phyloP scores from a whole-genome alignment of 2,113 vertebrate species.

The Prinia subflava region DNA sequence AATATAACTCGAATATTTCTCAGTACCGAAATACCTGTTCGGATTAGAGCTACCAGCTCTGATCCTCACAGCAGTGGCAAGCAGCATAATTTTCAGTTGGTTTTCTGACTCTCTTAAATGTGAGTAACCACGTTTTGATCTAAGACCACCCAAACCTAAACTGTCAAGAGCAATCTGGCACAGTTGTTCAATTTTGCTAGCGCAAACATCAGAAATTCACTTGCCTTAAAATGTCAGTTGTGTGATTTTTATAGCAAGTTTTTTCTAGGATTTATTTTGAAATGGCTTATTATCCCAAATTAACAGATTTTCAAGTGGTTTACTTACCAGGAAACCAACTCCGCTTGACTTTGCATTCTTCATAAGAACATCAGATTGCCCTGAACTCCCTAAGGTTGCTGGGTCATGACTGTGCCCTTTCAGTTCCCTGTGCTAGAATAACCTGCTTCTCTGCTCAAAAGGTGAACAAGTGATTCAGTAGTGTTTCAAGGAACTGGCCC shows the following conservation, averaged over 20 bases:
- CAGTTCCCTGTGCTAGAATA: background rate
- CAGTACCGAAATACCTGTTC: background rate
- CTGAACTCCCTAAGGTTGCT: background rate
- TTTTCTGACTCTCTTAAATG: background rate
- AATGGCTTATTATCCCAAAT: background rate
- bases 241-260: background rate
- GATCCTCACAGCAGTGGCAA: background rate
- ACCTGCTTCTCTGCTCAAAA: background rate
- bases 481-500: background rate
- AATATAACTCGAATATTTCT: background rate
- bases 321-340: background rate
- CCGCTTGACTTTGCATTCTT: background rate
- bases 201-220: background rate
- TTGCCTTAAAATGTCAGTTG: background rate
- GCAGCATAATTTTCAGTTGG: background rate
- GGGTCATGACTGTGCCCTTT: background rate
- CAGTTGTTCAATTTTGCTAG: background rate
- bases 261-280: background rate
- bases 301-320: background rate
- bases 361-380: background rate
- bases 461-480: background rate
- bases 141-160: background rate
- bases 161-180: background rate
- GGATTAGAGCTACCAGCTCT: background rate
- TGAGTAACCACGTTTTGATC: background rate